Conservation (phyloP, 2,113 vertebrate genomes). For the Silurus asotus region DNA sequence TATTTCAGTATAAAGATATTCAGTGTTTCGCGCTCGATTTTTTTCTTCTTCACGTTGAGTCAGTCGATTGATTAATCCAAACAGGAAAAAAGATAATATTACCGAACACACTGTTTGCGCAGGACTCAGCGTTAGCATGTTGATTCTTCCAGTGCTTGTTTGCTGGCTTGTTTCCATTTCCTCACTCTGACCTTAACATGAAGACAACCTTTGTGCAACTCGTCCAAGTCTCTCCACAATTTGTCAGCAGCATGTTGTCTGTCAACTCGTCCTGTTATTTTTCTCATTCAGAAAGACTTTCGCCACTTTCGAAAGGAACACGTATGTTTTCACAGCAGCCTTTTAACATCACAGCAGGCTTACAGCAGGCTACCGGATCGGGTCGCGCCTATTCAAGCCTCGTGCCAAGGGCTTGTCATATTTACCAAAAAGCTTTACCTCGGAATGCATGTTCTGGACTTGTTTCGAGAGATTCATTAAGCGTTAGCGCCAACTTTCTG, state of each 20-base stretch:
- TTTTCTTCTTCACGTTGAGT: not conserved
- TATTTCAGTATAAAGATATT: not conserved
- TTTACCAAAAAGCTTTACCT: constrained; percentile 47
- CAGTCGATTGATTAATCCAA: not conserved
- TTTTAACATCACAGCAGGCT: constrained; percentile 35
- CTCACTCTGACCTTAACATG: not conserved
- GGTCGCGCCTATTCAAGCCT: constrained; percentile 14
- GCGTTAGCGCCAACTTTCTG: constrained; percentile 36
- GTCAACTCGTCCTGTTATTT: constrained; percentile 12
- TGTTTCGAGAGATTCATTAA: constrained; percentile 34
- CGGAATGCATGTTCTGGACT: constrained; percentile 41
- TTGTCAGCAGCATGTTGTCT: constrained; percentile 36
- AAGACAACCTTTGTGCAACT: constrained; percentile 25
- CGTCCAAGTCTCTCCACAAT: constrained; percentile 1
- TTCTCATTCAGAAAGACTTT: constrained; percentile 20
- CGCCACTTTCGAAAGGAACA: constrained; percentile 14
- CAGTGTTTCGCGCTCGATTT: not conserved
- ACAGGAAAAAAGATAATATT: not conserved
- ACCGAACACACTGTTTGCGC: not conserved
- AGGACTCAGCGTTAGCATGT: constrained; percentile 1
- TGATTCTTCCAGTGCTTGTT: constrained; percentile 11
- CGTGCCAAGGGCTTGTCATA: constrained; percentile 48
- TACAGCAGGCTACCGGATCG: constrained; percentile 5
- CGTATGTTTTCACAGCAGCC: constrained; percentile 39
- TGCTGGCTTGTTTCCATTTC: constrained; percentile 13